Conservation (phyloP, 2,113 vertebrate species). For the Semicossyphus pulcher region DNA sequence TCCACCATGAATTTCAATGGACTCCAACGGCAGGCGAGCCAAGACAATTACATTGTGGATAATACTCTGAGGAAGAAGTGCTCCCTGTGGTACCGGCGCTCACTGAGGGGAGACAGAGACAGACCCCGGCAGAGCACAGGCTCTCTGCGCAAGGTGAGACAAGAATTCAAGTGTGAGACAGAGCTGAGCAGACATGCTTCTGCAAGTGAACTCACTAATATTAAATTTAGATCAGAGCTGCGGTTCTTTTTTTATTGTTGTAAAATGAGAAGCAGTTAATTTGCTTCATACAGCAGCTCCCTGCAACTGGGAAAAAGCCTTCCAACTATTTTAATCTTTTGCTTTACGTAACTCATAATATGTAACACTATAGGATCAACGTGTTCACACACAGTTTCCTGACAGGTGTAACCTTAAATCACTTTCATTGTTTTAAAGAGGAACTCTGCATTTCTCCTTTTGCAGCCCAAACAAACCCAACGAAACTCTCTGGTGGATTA, state of each 20-base stretch:
- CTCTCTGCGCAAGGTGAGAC: conserved; percentile 87
- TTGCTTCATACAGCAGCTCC: conserved; percentile 3
- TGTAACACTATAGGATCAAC: conserved; percentile 29
- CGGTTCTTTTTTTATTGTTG: conserved; percentile 4
- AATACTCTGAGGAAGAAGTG: conserved; percentile 63
- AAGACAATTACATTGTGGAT: conserved; percentile 70
- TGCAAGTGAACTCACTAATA: background rate
- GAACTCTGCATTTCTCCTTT: conserved; percentile 59
- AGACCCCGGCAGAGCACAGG: conserved; percentile 77
- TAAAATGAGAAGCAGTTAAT: background rate
- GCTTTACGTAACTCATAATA: conserved; percentile 26
- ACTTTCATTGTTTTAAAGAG: conserved; percentile 20
- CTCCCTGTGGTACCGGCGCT: conserved; percentile 65
- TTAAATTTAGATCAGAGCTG: background rate
- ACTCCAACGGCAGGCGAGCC: conserved; percentile 73
- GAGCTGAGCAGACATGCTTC: background rate
- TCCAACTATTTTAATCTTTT: conserved; percentile 54
- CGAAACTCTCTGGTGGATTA: conserved; percentile 81
- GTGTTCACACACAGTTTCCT: background rate
- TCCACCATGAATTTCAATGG: conserved; percentile 84
- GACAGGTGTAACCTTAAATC: background rate
- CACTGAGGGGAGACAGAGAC: conserved; percentile 71
- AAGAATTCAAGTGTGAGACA: background rate
- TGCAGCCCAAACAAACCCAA: conserved; percentile 67
- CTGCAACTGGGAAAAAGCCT: conserved; percentile 25